Conservation (phyloP, 2,797 vertebrate species). For the Bryconaethiops microstoma region DNA sequence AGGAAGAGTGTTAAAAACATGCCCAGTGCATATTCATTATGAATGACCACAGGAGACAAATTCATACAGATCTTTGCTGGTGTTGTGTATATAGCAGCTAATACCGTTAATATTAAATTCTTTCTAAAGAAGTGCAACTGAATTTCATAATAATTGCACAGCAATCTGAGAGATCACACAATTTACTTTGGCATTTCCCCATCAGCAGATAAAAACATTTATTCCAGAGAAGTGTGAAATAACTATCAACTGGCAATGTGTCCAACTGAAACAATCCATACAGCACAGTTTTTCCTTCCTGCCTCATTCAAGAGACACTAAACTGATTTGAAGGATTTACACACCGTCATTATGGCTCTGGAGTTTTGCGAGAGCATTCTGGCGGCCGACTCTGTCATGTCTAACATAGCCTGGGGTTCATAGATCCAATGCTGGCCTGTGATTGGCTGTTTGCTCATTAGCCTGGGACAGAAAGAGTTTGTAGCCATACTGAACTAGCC, state of each 20-base stretch:
- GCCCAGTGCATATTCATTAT: not conserved
- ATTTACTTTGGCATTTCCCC: conserved; percentile 1
- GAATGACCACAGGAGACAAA: not conserved
- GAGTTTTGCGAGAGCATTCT: conserved; percentile 37
- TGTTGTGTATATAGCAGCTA: not conserved
- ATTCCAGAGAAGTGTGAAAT: conserved; percentile 9
- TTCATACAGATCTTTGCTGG: not conserved
- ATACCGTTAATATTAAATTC: not conserved
- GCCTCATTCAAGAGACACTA: conserved; percentile 31
- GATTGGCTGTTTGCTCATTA: conserved; percentile 55
- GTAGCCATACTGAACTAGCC: conserved; percentile 15
- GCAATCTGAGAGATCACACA: not conserved
- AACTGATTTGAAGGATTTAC: conserved; percentile 51
- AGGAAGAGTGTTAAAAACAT: conserved; percentile 7
- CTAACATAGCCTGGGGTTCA: conserved; percentile 45
- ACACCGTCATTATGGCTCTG: conserved; percentile 46
- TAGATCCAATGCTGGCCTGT: conserved; percentile 22
- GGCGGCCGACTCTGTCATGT: conserved; percentile 43
- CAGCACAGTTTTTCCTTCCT: conserved; percentile 24
- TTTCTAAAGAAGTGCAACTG: not conserved
- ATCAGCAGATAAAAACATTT: conserved; percentile 34
- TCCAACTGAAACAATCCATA: conserved; percentile 18
- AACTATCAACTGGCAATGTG: conserved; percentile 20
- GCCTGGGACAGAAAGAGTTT: conserved; percentile 48
- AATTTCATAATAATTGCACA: not conserved